These are phyloP conservation scores for Corythaeola cristata DNA, from an alignment of 2,113 vertebrate species.

Conservation along the genomic window DNA sequence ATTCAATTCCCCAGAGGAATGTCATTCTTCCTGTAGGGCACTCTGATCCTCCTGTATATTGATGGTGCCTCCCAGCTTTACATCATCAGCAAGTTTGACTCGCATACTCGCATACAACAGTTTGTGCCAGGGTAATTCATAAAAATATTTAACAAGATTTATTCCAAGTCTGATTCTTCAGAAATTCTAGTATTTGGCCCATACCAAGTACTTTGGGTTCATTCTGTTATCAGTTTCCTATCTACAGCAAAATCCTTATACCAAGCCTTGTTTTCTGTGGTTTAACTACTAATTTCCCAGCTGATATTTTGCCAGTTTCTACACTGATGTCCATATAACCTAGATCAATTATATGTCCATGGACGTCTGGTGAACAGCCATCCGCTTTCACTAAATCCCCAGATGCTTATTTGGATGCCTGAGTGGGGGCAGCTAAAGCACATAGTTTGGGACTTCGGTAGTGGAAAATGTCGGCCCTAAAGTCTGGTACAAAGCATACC, in stretches of 20 bases:
- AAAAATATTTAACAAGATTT: not conserved
- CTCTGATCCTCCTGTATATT: not conserved
- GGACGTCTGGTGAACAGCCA: not conserved
- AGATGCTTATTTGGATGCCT: not conserved
- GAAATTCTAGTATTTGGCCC: not conserved
- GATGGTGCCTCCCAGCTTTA: not conserved
- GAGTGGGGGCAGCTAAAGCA: not conserved
- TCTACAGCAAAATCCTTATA: not conserved
- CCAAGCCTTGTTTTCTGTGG: not conserved
- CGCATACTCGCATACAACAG: rapidly evolving
- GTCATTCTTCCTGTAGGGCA: not conserved
- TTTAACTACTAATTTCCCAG: not conserved
- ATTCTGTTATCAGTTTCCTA: not conserved
- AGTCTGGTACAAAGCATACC: not conserved
- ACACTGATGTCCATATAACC: not conserved
- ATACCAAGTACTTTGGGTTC: not conserved
- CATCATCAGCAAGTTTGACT: not conserved
- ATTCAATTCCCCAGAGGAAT: not conserved
- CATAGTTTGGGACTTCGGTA: not conserved
- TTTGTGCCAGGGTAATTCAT: not conserved
- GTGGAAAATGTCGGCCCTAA: not conserved
- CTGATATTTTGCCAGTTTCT: not conserved
- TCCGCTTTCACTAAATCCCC: not conserved
- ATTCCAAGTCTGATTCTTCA: not conserved
- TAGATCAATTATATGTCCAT: not conserved